Base-by-base conservation (phyloP, 2,888 invertebrate genomes). In the Orgyia antiqua region DNA sequence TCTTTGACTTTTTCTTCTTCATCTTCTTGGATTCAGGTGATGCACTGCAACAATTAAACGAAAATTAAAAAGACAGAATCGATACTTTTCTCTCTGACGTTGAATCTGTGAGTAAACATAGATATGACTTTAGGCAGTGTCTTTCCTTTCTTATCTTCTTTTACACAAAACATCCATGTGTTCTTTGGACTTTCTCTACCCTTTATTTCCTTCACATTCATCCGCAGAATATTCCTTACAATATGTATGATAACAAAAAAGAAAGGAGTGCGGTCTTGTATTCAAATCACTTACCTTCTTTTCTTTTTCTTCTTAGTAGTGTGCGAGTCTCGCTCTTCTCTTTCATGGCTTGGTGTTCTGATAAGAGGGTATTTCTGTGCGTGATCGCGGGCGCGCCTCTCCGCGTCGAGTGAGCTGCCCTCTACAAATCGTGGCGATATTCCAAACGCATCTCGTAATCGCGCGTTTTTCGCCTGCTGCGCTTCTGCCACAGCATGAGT, bases 401-500 rank as follows among this genome's bases (percentile, higher is more conserved):
- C 93, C 2, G 94, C 92, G 82, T 96, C 96, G 72, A 97, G 90
- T 68, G 96, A 95, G 65, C 94, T 93, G 45, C 98, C 98, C 74
- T 97, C 97, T 33, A 97, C 94, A 84, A 97, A 98, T 62, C 92
- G 93, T 56, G 96, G 94, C 13, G 95, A 94, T 53, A 99, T 96
- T 34, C 98, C 97, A 75, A 98, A 98, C 3, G 98, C 98, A 71
- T 96, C 95, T 31, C 97, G 92, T 39, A 98, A 87, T 33, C 93
- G 92, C 2, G 95, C 95, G 88, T 98, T 98, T 82, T 98, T 98
- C 77, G 96, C 95, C 64, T 95, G 94, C 72, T 97, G 97, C 12
- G 98, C 97, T 74, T 96, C 96, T 1, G 98, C 98, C 45, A 97
- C 92, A 76, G 97, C 96, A 87, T 99, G 98, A 26, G 97, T 97